Conservation (phyloP, 2,113 vertebrate species). For the Ceyx melanurus region DNA sequence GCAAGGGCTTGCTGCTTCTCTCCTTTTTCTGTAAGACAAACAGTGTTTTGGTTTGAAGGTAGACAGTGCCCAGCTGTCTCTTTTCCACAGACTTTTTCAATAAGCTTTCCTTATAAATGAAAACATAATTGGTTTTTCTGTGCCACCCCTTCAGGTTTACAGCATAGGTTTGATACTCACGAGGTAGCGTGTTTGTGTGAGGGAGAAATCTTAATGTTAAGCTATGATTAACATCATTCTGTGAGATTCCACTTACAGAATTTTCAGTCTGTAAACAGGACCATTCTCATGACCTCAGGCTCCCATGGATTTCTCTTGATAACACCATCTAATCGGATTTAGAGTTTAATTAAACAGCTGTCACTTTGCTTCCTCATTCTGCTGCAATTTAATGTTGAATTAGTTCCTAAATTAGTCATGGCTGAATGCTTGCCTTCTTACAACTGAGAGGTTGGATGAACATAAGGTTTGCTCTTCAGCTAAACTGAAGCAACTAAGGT, state of each 20-base stretch:
- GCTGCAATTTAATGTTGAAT: conserved; percentile 55
- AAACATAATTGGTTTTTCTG: not conserved
- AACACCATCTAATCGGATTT: conserved; percentile 60
- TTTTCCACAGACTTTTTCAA: not conserved
- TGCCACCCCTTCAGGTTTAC: not conserved
- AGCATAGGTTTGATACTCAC: not conserved
- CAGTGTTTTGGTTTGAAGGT: not conserved
- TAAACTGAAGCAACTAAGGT: not conserved
- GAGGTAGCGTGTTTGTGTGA: not conserved
- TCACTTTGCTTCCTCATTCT: conserved; percentile 66
- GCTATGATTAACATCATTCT: not conserved
- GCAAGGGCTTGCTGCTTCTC: not conserved
- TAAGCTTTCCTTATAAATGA: not conserved
- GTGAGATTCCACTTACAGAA: not conserved
- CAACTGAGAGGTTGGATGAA: not conserved
- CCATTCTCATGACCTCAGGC: conserved; percentile 51
- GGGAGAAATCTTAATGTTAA: not conserved
- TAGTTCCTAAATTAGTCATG: conserved; percentile 59
- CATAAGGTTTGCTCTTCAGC: conserved; percentile 39
- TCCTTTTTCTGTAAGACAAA: not conserved
- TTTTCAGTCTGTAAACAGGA: conserved; percentile 8
- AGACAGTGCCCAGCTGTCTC: not conserved
- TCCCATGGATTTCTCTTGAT: conserved; percentile 52
- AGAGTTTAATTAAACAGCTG: conserved; percentile 71
- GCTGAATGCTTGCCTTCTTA: conserved; percentile 13